These are phyloP conservation scores for Ecdyonurus torrentis DNA, from an alignment of 2,888 invertebrate species.

Conservation along the genomic window DNA sequence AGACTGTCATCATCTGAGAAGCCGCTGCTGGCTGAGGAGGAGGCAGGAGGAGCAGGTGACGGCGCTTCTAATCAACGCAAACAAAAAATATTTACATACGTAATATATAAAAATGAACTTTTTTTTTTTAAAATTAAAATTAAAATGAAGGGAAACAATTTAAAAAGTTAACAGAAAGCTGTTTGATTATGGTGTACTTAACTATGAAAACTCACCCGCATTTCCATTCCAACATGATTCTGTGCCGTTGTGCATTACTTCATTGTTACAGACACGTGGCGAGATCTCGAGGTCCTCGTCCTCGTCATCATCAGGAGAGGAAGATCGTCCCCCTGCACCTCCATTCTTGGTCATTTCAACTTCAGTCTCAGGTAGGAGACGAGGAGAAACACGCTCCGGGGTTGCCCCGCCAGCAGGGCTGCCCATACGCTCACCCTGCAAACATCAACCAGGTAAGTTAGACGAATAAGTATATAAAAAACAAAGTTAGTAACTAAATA, in stretches of 20 bases:
- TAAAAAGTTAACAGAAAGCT: too few species aligned
- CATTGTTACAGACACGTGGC: background rate
- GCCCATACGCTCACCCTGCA: constrained; percentile 11
- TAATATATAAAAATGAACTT: too few species aligned
- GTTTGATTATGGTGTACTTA: too few species aligned
- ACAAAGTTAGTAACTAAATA: too few species aligned
- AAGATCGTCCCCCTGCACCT: background rate
- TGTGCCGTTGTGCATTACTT: background rate
- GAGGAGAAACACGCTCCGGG: constrained; percentile 4
- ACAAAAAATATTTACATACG: too few species aligned
- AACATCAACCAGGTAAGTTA: too few species aligned
- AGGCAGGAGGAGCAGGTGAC: constrained; percentile 30
- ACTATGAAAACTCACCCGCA: background rate
- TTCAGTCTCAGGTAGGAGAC: background rate
- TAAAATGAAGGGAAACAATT: too few species aligned
- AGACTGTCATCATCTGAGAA: constrained; percentile 84
- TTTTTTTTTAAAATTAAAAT: too few species aligned
- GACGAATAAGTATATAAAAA: too few species aligned
- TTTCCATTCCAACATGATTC: background rate
- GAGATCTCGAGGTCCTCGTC: constrained; percentile 14
- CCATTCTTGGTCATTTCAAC: background rate
- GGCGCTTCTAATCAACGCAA: too few species aligned
- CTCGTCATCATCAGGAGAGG: constrained; percentile 15
- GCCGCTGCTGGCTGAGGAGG: constrained; percentile 56
- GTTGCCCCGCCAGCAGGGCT: constrained; percentile 6